These are phyloP conservation scores for Gambusia yucatana DNA, from an alignment of 2,797 vertebrate species.

Conservation along the genomic window DNA sequence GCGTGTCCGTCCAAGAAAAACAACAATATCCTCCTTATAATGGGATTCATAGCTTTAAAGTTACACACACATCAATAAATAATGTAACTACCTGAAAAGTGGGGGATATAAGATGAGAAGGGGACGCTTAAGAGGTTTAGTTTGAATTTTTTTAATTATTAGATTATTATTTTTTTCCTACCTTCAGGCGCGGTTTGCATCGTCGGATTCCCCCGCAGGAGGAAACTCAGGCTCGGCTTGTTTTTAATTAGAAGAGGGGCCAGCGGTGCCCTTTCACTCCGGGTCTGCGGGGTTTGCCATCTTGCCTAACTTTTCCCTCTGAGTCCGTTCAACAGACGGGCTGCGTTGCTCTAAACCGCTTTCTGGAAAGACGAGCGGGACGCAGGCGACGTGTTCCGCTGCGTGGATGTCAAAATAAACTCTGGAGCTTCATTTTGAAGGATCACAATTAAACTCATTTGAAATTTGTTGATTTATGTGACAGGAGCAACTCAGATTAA, in stretches of 20 bases:
- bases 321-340: slow-evolving; percentile 62
- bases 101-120: neutral
- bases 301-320: slow-evolving; percentile 79
- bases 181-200: slow-evolving; percentile 68
- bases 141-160: slow-evolving; percentile 7
- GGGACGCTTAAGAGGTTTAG: neutral
- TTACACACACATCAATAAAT: neutral
- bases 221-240: slow-evolving; percentile 49
- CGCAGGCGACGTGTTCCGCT: neutral
- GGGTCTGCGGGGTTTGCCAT: slow-evolving; percentile 79
- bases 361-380: slow-evolving; percentile 8
- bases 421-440: neutral
- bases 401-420: slow-evolving; percentile 40
- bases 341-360: slow-evolving; percentile 51
- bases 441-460: neutral
- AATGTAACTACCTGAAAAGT: neutral
- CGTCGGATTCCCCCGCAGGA: slow-evolving; percentile 48
- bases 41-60: neutral
- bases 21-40: neutral
- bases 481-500: too few species aligned
- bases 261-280: slow-evolving; percentile 80
- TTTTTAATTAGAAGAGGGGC: slow-evolving; percentile 1
- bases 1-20: neutral
- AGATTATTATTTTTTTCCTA: slow-evolving; percentile 47
- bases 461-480: neutral